Conservation (phyloP, 2,888 invertebrate genomes). For the Linyphia triangularis region DNA sequence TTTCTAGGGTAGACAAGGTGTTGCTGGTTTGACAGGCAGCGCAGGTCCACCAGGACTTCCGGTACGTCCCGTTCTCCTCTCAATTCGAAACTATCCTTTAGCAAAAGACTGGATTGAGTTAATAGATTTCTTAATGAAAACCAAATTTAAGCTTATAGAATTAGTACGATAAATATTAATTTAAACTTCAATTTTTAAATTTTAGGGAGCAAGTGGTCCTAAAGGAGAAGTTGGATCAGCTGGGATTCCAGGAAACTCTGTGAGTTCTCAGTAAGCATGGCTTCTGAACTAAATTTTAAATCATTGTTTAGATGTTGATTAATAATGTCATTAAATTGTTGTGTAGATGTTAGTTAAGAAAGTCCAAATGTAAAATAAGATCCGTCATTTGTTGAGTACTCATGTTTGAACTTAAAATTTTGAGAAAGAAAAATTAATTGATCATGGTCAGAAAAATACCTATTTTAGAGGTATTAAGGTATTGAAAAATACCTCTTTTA, state of each 20-base stretch:
- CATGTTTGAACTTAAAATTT: too few relatives aligned
- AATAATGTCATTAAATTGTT: too few relatives aligned
- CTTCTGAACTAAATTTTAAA: constrained; percentile 1
- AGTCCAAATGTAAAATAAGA: constrained; percentile 23
- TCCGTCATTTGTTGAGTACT: background rate
- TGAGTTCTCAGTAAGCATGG: constrained; percentile 74
- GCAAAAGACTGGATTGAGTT: background rate
- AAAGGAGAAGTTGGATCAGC: constrained; percentile 72
- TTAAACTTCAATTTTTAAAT: too few relatives aligned
- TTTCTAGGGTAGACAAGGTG: constrained; percentile 76
- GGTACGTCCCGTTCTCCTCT: background rate
- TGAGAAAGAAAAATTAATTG: too few relatives aligned
- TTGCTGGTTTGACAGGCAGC: constrained; percentile 76
- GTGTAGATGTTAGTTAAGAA: too few relatives aligned
- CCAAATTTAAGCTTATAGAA: background rate
- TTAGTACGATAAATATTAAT: too few relatives aligned
- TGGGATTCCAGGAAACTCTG: constrained; percentile 70
- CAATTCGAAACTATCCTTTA: background rate
- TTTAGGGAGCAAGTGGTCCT: constrained; percentile 76
- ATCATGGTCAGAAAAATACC: too few relatives aligned
- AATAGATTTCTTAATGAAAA: background rate
- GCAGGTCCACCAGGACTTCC: constrained; percentile 46
- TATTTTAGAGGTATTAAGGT: too few relatives aligned
- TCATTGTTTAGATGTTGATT: too few relatives aligned
- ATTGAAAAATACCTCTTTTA: too few relatives aligned